Evolutionary conservation across 2,888 invertebrate genomes (phyloP), one percentile per base, ranked within the genome.

Genomic region (Hypercompe scribonia): DNA sequence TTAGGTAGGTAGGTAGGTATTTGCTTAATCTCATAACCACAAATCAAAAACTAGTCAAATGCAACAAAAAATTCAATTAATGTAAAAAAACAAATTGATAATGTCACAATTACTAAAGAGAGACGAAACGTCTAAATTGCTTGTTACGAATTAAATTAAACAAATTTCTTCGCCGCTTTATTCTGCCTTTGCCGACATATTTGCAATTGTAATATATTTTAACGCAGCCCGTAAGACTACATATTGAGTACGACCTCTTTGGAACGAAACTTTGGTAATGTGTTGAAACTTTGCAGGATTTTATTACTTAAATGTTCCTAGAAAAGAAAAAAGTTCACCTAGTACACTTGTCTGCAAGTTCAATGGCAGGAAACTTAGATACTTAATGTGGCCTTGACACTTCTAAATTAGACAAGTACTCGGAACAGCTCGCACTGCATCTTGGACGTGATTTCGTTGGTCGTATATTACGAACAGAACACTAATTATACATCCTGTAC

Each of bases 211-310:
- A 50, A 77, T 64, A 34, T 72, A 64, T 77, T 82, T 76, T 70
- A 80, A 81, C 76, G 65, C 71, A 61, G 63, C 73, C 65, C 68
- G 68, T 50, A 39, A 74, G 74, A 71, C 74, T 70, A 58, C 65
- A 74, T 70, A 74, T 74, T 72, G 71, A 63, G 70, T 72, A 58
- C 28, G 58, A 73, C 75, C 75, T 77, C 72, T 72, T 80, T 77
- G 71, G 69, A 63, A n/a, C 11, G 39, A 42, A 80, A 71, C 61
- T 75, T 72, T 21, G n/a, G 33, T 65, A 80, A 65, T 72, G 67
- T 64, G 65, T 71, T 64, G 61, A 68, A 76, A 68, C 63, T 71
- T 28, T 54, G 11, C 28, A n/a, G 10, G 3, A n/a, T 54, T 24
- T 11, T 54, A 54, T n/a, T 11, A 54, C 18, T 50, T 50, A 7